A percentile compares a stretch with the other conserved stretches of the same genome.
Conservation (phyloP, 2,888 invertebrate species). For the Drosophila conformis region DNA sequence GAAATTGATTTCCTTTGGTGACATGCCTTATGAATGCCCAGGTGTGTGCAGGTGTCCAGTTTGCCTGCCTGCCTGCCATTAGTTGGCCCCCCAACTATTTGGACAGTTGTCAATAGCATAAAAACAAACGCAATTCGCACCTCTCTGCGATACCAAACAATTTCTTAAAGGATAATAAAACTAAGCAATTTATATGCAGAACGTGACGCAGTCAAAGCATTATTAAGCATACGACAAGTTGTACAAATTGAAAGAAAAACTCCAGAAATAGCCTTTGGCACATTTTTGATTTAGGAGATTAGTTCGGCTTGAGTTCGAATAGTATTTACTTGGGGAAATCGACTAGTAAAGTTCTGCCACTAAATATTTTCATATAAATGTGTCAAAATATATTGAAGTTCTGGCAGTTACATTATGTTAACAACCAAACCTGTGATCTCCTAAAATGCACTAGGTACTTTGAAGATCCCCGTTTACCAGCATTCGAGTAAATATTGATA, state of each 20-base stretch:
- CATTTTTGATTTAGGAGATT: slow-evolving; percentile 27
- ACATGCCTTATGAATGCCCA: slow-evolving; percentile 50
- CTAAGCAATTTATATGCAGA: slow-evolving; percentile 84
- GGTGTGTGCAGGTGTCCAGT: slow-evolving; percentile 39
- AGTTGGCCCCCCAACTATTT: slow-evolving; percentile 60
- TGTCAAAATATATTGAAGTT: neutral
- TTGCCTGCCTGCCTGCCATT: slow-evolving; percentile 29
- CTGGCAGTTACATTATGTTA: neutral
- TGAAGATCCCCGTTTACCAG: neutral
- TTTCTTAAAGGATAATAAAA: slow-evolving; percentile 59
- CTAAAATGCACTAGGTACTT: neutral
- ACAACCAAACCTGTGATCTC: neutral
- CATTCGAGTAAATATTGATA: slow-evolving; percentile 16
- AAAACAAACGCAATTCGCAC: slow-evolving; percentile 80
- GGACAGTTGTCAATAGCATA: slow-evolving; percentile 76
- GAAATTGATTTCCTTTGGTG: slow-evolving; percentile 77
- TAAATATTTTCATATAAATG: neutral
- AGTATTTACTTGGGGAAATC: neutral
- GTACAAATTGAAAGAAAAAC: slow-evolving; percentile 39
- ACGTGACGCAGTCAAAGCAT: slow-evolving; percentile 49
- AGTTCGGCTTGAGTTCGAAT: neutral
- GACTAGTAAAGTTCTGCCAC: neutral
- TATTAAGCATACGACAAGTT: slow-evolving; percentile 59
- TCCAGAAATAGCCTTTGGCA: neutral
- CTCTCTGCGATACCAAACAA: slow-evolving; percentile 40